A percentile compares a stretch with the other conserved stretches of the same genome.
Conservation (phyloP, 2,888 invertebrate genomes). For the Listrodromus nycthemerus region DNA sequence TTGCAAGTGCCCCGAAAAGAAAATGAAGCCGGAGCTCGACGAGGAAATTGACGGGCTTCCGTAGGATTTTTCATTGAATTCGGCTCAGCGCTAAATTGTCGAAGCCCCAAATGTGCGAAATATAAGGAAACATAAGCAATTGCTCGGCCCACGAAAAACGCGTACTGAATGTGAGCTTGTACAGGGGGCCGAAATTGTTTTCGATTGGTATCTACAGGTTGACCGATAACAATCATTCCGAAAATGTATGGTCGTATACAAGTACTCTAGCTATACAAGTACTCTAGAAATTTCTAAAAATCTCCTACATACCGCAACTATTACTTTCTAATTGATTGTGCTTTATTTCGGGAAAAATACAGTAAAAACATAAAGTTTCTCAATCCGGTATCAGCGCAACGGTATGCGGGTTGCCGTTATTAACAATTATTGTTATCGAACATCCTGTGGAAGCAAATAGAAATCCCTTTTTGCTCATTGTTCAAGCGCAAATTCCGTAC, state of each 20-base stretch:
- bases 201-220: too few relatives aligned
- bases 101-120: constrained; percentile 54
- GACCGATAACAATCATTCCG: not conserved
- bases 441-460: too few relatives aligned
- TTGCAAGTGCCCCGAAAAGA: constrained; percentile 4
- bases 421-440: not conserved
- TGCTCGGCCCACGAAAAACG: constrained; percentile 76
- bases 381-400: too few relatives aligned
- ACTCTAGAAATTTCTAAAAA: too few relatives aligned
- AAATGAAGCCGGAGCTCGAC: not conserved
- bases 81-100: constrained; percentile 58
- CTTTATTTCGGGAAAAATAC: too few relatives aligned
- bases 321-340: too few relatives aligned
- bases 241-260: too few relatives aligned
- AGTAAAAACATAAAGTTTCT: too few relatives aligned
- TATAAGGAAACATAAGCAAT: constrained; percentile 75
- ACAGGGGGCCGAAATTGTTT: constrained; percentile 13
- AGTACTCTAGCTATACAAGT: too few relatives aligned
- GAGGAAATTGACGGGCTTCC: constrained; percentile 4
- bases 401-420: too few relatives aligned
- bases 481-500: constrained; percentile 68
- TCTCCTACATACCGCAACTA: too few relatives aligned
- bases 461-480: constrained; percentile 11
- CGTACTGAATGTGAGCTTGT: constrained; percentile 69
- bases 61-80: constrained; percentile 17